Base-by-base conservation (phyloP, 2,113 vertebrate genomes). In the Chlorodrepanis virens region DNA sequence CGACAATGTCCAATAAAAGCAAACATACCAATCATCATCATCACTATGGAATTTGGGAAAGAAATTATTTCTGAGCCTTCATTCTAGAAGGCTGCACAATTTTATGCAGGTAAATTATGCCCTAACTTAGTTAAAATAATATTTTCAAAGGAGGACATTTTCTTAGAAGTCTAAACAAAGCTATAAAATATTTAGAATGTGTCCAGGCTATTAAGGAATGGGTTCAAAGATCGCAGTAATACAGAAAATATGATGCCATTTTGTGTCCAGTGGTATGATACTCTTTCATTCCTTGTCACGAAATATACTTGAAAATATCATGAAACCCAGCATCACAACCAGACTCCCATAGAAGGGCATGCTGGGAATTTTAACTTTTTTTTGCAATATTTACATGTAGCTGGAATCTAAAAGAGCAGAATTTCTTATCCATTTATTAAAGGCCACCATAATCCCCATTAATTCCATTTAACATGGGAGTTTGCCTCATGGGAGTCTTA, bases 291-390 rank as follows among this genome's bases (percentile, higher is more conserved):
- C 4, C 18, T 59, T 56, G 6, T 22, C 16, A 44, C 6, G 24
- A 33, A 17, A 7, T 60, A 27, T 39, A 56, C 3, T 42, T 68
- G 14, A 71, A 82, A 88, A 64, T 39, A n/a, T 19, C 63, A 56
- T 44, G 35, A 21, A 61, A n/a, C 13, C 4, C 17, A 68, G 3
- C 5, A 64, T 31, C 16, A 71, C 14, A 57, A 33, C 2, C 20
- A 75, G 22, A 49, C 1, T 31, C 4, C 35, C 2, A 3, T 6
- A 31, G 33, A 64, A 44, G 35, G 5, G 6, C 7, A 2, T 35
- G 3, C 3, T 59, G 10, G 4, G 8, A 28, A 28, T 61, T 71
- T 45, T 2, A 37, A 12, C 2, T 1, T 9, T 52, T 71, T 68
- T 81, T 64, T 39, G 0, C 22, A 69, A 68, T 12, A 63, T 63